These are phyloP conservation scores for Campoletis sonorensis DNA, from an alignment of 1,140 invertebrate species.

Conservation along the genomic window DNA sequence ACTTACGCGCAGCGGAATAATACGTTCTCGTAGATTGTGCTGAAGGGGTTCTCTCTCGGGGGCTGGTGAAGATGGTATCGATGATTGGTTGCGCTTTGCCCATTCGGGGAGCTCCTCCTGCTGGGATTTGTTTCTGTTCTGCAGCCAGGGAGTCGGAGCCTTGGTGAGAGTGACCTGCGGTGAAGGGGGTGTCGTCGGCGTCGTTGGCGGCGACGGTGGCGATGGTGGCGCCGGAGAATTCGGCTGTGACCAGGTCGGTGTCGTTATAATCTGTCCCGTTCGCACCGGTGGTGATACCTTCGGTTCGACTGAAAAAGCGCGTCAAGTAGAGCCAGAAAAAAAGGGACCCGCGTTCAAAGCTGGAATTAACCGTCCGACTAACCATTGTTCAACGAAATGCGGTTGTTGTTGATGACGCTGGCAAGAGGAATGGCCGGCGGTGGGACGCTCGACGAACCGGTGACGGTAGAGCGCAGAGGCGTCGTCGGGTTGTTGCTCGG, in stretches of 20 bases:
- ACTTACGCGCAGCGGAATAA: conserved; percentile 68
- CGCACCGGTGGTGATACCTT: conserved; percentile 53
- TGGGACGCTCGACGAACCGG: too few relatives aligned
- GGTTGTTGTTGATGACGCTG: not conserved
- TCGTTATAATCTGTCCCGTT: conserved; percentile 2
- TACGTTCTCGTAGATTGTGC: conserved; percentile 57
- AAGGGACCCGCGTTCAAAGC: too few relatives aligned
- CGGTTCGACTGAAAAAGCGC: conserved; percentile 31
- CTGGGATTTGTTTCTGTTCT: conserved; percentile 72
- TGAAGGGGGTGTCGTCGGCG: conserved; percentile 70
- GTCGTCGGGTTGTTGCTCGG: conserved; percentile 71
- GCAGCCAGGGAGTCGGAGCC: conserved; percentile 80
- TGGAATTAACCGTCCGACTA: not conserved
- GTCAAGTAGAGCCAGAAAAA: too few relatives aligned
- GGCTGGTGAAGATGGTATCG: conserved; percentile 78
- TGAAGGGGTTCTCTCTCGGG: conserved; percentile 63
- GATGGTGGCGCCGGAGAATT: conserved; percentile 52
- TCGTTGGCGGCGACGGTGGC: conserved; percentile 63
- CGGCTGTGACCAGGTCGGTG: conserved; percentile 14
- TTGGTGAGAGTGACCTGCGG: conserved; percentile 74
- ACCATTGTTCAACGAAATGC: conserved; percentile 18
- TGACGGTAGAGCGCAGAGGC: not conserved
- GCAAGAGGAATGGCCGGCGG: not conserved
- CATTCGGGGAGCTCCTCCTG: conserved; percentile 74
- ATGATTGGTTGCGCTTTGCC: conserved; percentile 69